Evolutionary conservation across 2,888 invertebrate species (phyloP).

Genomic region (Leptopilina syphax): DNA sequence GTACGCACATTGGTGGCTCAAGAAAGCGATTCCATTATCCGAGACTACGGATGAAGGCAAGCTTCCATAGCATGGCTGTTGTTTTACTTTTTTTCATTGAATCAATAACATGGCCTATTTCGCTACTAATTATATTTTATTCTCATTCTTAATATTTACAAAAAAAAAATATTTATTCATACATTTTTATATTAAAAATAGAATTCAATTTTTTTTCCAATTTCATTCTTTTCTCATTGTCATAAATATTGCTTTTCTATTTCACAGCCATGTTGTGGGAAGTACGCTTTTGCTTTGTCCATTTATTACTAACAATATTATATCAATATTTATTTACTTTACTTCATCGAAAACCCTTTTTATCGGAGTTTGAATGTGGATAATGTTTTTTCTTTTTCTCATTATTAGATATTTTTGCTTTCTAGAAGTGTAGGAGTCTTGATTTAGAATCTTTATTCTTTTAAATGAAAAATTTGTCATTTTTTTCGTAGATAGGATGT

Average conservation of each 20-base stretch:
- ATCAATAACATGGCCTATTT: conserved; percentile 51
- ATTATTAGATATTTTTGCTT: conserved; percentile 41
- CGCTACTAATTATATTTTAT: conserved; percentile 55
- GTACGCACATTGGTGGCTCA: conserved; percentile 96
- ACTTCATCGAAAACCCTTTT: conserved; percentile 19
- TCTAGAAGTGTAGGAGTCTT: conserved; percentile 19
- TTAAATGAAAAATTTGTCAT: background rate
- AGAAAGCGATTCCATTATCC: conserved; percentile 84
- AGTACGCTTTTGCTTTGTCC: conserved; percentile 75
- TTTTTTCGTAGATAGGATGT: conserved; percentile 33
- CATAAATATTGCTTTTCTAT: conserved; percentile 61
- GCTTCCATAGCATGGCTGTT: conserved; percentile 77
- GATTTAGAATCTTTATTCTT: conserved; percentile 33
- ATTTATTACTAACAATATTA: conserved; percentile 60
- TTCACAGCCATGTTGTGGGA: conserved; percentile 77
- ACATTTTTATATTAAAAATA: no score
- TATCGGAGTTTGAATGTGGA: conserved; percentile 24
- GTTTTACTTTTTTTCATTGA: conserved; percentile 51
- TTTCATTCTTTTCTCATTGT: conserved; percentile 58
- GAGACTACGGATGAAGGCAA: conserved; percentile 73
- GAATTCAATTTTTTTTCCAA: conserved; percentile 28
- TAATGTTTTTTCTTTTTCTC: conserved; percentile 39
- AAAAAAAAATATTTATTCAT: no score
- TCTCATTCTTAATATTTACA: background rate
- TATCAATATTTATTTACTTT: conserved; percentile 30